Evolutionary conservation across 2,888 invertebrate species (phyloP).

Genomic region (Clivina fossor): DNA sequence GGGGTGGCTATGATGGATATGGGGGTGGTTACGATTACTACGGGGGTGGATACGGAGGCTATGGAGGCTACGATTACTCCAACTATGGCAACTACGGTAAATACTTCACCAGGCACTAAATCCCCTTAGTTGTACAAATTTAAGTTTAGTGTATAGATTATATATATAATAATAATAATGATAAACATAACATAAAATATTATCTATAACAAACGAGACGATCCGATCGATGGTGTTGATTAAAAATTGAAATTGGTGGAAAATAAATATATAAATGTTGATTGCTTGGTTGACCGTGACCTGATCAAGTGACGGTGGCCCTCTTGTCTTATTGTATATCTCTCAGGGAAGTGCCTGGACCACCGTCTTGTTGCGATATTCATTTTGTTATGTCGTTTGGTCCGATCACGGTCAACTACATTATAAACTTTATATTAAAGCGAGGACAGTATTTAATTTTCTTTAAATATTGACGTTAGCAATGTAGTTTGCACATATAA

Average conservation of each 20-base stretch:
- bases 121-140: constrained; percentile 46
- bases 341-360: constrained; percentile 35
- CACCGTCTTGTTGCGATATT: constrained; percentile 17
- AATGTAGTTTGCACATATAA: constrained; percentile 35
- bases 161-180: constrained; percentile 20
- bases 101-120: constrained; percentile 52
- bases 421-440: constrained; percentile 32
- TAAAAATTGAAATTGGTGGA: not conserved
- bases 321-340: too few relatives aligned
- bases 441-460: constrained; percentile 34
- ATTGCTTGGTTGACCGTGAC: constrained; percentile 22
- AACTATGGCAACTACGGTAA: constrained; percentile 83
- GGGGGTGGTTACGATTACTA: constrained; percentile 70
- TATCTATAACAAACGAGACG: constrained; percentile 20
- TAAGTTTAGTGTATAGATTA: constrained; percentile 39
- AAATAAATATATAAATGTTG: not conserved
- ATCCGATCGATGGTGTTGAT: constrained; percentile 12
- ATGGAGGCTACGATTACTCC: constrained; percentile 79
- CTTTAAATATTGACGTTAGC: constrained; percentile 35
- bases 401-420: constrained; percentile 29
- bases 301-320: constrained; percentile 23
- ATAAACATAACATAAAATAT: constrained; percentile 5
- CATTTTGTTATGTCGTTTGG: constrained; percentile 12
- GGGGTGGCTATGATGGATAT: constrained; percentile 75
- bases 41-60: constrained; percentile 76